Conservation (phyloP, 1,140 invertebrate species). For the Drosophila cardini region DNA sequence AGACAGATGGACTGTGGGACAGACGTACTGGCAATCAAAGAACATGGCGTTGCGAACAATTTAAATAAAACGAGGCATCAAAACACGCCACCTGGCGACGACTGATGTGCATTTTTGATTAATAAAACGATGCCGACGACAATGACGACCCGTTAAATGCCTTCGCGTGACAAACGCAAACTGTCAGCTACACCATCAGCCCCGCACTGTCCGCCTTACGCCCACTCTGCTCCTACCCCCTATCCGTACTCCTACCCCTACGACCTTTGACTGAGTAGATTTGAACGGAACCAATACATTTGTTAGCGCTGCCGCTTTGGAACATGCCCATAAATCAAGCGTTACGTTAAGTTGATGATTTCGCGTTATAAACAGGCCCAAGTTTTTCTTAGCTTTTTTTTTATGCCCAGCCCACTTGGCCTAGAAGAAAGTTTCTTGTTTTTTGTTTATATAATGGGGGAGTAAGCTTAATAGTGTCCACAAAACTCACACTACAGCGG, state of each 20-base stretch:
- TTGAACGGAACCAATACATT: constrained; percentile 81
- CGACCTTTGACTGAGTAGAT: constrained; percentile 26
- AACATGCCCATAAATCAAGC: constrained; percentile 76
- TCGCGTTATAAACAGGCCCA: constrained; percentile 77
- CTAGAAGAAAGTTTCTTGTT: constrained; percentile 46
- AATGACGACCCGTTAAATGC: constrained; percentile 58
- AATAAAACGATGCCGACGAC: constrained; percentile 59
- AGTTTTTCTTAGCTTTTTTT: constrained; percentile 11
- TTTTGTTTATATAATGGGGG: constrained; percentile 65
- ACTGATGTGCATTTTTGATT: constrained; percentile 58
- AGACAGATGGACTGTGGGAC: not conserved
- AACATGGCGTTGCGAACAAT: constrained; percentile 51
- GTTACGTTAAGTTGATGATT: constrained; percentile 77
- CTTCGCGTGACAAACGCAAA: constrained; percentile 79
- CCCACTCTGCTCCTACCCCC: constrained; percentile 7
- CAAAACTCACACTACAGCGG: constrained; percentile 9
- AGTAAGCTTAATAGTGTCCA: constrained; percentile 72
- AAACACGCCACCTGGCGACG: constrained; percentile 51
- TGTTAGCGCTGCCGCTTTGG: constrained; percentile 45
- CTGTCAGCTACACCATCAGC: constrained; percentile 48
- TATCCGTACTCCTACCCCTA: not conserved
- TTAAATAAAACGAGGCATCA: constrained; percentile 59
- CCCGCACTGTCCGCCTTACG: constrained; percentile 3
- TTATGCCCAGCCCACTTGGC: constrained; percentile 39
- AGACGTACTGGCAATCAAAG: constrained; percentile 33